Conservation (phyloP, 2,797 vertebrate genomes). For the Loriculus beryllinus region DNA sequence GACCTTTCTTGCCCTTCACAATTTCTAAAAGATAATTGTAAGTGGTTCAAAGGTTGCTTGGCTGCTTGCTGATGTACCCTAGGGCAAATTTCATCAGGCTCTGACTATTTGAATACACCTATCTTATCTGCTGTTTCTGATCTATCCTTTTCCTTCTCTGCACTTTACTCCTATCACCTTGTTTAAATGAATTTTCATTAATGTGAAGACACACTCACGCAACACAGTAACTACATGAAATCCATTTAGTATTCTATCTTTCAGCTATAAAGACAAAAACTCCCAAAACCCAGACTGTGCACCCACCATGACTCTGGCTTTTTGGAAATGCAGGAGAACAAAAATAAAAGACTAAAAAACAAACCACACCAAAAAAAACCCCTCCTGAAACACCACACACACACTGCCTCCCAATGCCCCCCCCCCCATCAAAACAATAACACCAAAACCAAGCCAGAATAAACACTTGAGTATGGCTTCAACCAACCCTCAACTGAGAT, state of each 20-base stretch:
- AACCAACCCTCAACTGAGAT: background rate
- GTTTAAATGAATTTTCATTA: slow-evolving; percentile 56
- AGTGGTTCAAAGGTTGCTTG: slow-evolving; percentile 67
- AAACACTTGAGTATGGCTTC: background rate
- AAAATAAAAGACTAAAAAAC: background rate
- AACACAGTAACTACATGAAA: slow-evolving; percentile 25
- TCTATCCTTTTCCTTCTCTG: slow-evolving; percentile 47
- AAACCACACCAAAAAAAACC: background rate
- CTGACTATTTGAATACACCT: slow-evolving; percentile 56
- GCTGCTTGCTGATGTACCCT: slow-evolving; percentile 50
- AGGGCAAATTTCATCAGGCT: slow-evolving; percentile 66
- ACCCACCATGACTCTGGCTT: background rate
- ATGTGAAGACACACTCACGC: background rate
- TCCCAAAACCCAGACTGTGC: background rate
- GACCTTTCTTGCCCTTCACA: slow-evolving; percentile 25
- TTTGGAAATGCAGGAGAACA: background rate
- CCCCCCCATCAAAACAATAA: background rate
- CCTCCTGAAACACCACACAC: background rate
- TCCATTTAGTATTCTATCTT: background rate
- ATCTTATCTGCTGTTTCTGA: slow-evolving; percentile 56
- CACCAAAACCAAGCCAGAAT: background rate
- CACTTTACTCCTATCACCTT: slow-evolving; percentile 46
- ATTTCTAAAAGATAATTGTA: slow-evolving; percentile 56
- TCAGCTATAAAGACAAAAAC: background rate
- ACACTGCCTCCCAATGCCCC: background rate